phyloP scores from a whole-genome alignment of 37 sponge, comb jelly and placozoan species.

The Theonella swinhoei region DNA sequence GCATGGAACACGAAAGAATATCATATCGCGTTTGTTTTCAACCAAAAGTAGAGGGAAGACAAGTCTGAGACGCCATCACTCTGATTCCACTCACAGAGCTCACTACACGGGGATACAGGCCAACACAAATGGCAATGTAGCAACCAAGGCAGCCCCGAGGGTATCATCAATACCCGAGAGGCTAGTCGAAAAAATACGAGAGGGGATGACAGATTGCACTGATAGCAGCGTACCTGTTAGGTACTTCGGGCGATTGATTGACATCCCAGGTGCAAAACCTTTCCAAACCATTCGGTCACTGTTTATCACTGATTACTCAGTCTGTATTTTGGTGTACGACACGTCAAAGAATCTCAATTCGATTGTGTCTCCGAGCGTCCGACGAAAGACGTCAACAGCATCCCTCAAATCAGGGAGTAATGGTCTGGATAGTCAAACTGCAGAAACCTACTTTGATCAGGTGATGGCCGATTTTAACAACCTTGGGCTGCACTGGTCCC shows the following conservation, averaged over 20 bases:
- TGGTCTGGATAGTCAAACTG: not conserved
- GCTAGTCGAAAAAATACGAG: conserved; percentile 35
- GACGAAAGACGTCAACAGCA: not conserved
- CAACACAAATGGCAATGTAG: not conserved
- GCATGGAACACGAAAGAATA: not conserved
- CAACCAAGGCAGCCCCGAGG: not conserved
- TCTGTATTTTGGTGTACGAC: conserved; percentile 46
- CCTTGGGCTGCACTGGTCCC: conserved; percentile 49
- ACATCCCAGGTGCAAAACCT: conserved; percentile 32
- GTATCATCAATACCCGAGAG: conserved; percentile 45
- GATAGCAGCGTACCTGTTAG: conserved; percentile 16
- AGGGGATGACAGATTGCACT: conserved; percentile 22
- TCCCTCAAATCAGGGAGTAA: not conserved
- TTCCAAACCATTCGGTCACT: conserved; percentile 26
- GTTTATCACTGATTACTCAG: conserved; percentile 52
- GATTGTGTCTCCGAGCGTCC: not conserved
- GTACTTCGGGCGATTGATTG: conserved; percentile 36
- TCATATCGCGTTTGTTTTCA: not conserved
- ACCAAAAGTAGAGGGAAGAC: not conserved
- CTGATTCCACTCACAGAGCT: not conserved
- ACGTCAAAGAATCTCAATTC: conserved; percentile 39
- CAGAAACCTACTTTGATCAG: conserved; percentile 42
- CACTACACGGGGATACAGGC: not conserved
- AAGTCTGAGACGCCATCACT: conserved; percentile 6
- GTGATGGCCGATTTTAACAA: conserved; percentile 33